Base-by-base conservation (phyloP, 2,113 vertebrate genomes). In the Onychostruthus taczanowskii region DNA sequence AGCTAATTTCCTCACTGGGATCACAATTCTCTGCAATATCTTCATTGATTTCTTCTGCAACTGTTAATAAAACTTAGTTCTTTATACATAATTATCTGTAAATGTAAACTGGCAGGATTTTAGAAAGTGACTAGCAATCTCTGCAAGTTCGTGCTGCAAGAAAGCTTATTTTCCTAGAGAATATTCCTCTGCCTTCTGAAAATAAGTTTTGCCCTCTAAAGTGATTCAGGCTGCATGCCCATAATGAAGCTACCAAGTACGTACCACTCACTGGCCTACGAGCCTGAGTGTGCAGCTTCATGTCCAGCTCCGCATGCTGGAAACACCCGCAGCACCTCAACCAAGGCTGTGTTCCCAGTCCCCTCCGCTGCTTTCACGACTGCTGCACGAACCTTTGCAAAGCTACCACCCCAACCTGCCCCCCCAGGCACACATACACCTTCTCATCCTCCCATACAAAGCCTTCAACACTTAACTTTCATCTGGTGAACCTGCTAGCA, bases 401-500 rank as follows among this genome's bases (percentile, higher is more conserved):
- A n/a, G 24, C 58, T 89, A 16, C n/a, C 63, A 27, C 13, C 30
- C 37, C 66, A 92, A 33, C 70, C 59, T 50, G 4, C 13, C 39
- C 15, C 20, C 8, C 18, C 10, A 4, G 39, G 26, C 26, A 62
- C 56, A 52, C 16, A 7, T 11, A 27, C 70, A 63, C 88, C 83
- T 86, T 90, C 85, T 93, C 58, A 37, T 91, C 76, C 47, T 90
- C 46, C 75, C 74, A 62, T 78, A 35, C 67, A 92, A 76, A 94
- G 55, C 55, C 72, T 86, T 82, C 78, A 84, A 85, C 89, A 83
- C 75, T 43, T 17, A 39, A 81, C 87, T 92, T 87, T 74, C 85
- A 93, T 76, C 53, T 11, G 22, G 49, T 82, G 76, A 95, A 96
- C 92, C 89, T 95, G 89, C 74, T 85, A 92, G 69, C 63, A 92